phyloP scores from a whole-genome alignment of 2,113 vertebrate genomes.

The Melospiza melodia region DNA sequence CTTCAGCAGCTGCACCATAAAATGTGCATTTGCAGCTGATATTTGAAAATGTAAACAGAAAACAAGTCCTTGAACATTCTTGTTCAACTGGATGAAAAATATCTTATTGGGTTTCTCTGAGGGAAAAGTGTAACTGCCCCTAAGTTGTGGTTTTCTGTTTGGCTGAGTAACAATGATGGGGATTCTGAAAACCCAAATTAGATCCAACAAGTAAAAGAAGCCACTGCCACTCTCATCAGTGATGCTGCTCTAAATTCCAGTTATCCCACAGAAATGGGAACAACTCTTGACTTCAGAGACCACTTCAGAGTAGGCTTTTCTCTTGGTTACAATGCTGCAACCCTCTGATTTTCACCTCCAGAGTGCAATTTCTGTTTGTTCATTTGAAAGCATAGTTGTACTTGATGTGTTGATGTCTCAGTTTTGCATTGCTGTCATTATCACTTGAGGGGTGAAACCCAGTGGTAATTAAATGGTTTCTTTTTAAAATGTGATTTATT shows the following conservation, averaged over 20 bases:
- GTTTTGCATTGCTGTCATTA: accelerated
- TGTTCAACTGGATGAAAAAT: accelerated
- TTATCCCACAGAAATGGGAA: background rate
- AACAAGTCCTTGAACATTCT: background rate
- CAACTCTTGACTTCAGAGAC: background rate
- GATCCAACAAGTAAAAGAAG: background rate
- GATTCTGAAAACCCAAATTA: background rate
- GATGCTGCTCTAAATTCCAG: background rate
- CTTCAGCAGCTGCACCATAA: background rate
- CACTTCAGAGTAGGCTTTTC: background rate
- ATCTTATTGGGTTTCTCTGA: background rate
- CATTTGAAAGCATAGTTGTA: background rate
- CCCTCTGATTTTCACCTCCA: background rate
- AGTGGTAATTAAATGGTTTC: background rate
- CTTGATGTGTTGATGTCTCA: background rate
- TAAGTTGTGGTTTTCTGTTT: background rate
- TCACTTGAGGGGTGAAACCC: background rate
- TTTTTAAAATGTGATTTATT: background rate
- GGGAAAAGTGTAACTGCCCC: background rate
- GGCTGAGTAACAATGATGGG: accelerated
- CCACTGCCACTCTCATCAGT: background rate
- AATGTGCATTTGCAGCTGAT: background rate
- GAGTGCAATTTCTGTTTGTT: background rate
- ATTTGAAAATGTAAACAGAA: background rate
- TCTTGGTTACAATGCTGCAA: accelerated